Evolutionary conservation across 2,888 invertebrate species (phyloP).

Genomic region (Drosophila birchii): DNA sequence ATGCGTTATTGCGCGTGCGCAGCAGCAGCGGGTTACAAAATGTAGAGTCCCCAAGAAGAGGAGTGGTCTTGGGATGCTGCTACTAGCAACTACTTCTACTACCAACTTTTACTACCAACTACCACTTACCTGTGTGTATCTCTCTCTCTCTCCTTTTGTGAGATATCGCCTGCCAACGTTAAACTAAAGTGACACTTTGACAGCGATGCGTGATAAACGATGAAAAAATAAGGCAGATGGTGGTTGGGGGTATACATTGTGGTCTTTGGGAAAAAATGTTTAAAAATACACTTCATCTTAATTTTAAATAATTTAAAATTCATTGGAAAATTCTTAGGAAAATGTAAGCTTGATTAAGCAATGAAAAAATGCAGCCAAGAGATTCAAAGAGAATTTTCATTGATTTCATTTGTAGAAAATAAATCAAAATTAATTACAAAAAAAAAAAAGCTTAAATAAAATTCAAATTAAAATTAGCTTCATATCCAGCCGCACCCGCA

Average conservation of each 20-base stretch:
- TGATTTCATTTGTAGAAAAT: not conserved
- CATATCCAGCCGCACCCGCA: not conserved
- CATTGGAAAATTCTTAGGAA: not conserved
- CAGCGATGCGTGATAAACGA: constrained; percentile 83
- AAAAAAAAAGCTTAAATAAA: not conserved
- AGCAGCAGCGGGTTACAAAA: constrained; percentile 13
- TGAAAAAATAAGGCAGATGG: constrained; percentile 52
- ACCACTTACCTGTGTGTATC: constrained; percentile 19
- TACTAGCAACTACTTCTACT: constrained; percentile 13
- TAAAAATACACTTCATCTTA: not conserved
- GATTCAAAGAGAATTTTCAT: too few species aligned
- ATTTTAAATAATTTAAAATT: not conserved
- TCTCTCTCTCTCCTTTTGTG: constrained; percentile 45
- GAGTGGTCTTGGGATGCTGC: constrained; percentile 16
- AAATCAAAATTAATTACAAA: not conserved
- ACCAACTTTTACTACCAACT: constrained; percentile 13
- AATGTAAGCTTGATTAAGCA: not conserved
- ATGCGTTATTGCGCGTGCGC: constrained; percentile 75
- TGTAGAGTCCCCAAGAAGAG: not conserved
- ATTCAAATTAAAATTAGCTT: not conserved
- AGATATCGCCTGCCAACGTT: constrained; percentile 73
- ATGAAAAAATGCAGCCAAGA: too few species aligned
- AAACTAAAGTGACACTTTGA: constrained; percentile 83
- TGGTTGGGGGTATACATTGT: not conserved
- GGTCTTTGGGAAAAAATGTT: not conserved